phyloP scores from a whole-genome alignment of 1,140 invertebrate species.

The Drosophila jambulina region DNA sequence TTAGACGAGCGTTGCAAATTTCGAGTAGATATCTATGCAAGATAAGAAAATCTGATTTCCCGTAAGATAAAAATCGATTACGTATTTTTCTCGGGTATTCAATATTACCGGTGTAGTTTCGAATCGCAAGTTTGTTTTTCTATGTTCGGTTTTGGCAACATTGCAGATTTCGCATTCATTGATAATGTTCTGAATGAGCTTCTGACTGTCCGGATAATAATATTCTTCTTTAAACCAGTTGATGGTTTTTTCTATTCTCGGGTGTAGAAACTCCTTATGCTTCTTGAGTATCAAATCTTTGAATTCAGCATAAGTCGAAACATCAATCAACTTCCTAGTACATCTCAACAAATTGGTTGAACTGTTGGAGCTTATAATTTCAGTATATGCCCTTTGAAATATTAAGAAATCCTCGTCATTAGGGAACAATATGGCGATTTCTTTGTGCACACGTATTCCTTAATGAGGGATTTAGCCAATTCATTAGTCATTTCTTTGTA shows the following conservation, averaged over 20 bases:
- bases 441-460: no score
- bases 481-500: no score
- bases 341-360: not conserved
- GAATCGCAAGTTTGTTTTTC: no score
- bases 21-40: no score
- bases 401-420: no score
- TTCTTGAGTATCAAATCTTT: not conserved
- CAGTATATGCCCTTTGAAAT: not conserved
- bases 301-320: not conserved
- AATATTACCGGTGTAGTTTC: no score
- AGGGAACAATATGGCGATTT: not conserved
- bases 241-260: not conserved
- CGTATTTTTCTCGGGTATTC: no score
- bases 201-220: not conserved
- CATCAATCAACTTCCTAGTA: not conserved
- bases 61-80: no score
- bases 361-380: not conserved
- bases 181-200: not conserved
- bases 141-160: no score
- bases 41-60: no score
- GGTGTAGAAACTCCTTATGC: not conserved
- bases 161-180: not conserved
- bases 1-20: no score
- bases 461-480: no score
- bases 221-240: not conserved